Conservation (phyloP, 2,113 vertebrate species). For the Oncorhynchus mykiss region DNA sequence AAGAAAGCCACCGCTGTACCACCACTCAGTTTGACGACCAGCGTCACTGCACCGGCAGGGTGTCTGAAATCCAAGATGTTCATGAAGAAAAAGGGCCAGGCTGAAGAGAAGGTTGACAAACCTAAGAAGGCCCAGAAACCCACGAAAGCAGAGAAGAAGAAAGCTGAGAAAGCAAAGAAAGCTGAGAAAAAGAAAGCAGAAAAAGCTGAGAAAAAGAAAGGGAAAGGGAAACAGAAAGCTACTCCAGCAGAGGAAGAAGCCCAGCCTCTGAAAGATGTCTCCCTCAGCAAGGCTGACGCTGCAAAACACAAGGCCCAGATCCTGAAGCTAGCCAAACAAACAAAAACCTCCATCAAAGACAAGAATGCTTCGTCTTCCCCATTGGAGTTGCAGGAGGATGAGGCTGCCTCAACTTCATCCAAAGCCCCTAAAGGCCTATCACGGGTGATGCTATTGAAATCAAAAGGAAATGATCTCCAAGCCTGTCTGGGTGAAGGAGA, state of each 20-base stretch:
- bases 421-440: constrained; percentile 53
- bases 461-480: constrained; percentile 62
- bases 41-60: constrained; percentile 28
- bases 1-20: constrained; percentile 16
- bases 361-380: constrained; percentile 5
- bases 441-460: constrained; percentile 62
- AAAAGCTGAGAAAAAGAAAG: constrained; percentile 47
- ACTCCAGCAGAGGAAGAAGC: constrained; percentile 20
- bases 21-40: constrained; percentile 8
- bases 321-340: constrained; percentile 38
- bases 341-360: constrained; percentile 24
- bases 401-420: constrained; percentile 27
- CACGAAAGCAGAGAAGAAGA: constrained; percentile 42
- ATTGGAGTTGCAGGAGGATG: constrained; percentile 32
- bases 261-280: constrained; percentile 20
- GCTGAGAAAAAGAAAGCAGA: constrained; percentile 56
- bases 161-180: constrained; percentile 16
- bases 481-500: constrained; percentile 29
- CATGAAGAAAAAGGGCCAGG: constrained; percentile 60
- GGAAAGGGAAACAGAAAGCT: constrained; percentile 42
- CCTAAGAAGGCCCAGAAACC: constrained; percentile 26
- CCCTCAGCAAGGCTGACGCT: constrained; percentile 38
- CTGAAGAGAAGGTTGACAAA: constrained; percentile 42
- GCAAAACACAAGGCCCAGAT: constrained; percentile 48
- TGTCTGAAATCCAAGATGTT: constrained; percentile 60